A percentile compares a stretch with the other conserved stretches of the same genome.
Conservation (phyloP, 2,888 invertebrate genomes). For the Arrhopalites spinosus region DNA sequence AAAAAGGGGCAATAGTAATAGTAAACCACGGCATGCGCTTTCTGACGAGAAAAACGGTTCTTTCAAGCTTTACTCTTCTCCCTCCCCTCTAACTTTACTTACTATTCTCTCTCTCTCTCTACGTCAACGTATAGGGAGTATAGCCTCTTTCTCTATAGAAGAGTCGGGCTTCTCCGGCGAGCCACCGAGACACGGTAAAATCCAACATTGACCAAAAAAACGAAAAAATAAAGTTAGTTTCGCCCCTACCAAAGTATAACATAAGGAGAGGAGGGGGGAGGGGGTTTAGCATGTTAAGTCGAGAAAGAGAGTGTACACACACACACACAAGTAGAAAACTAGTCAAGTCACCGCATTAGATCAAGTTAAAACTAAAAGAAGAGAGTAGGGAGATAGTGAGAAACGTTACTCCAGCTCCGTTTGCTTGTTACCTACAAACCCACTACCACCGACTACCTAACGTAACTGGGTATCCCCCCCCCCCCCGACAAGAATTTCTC, state of each 20-base stretch:
- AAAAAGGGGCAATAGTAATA: too few species aligned
- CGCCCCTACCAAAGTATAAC: background rate
- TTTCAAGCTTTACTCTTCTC: too few species aligned
- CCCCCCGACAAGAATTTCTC: background rate
- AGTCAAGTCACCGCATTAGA: background rate
- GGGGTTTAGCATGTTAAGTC: background rate
- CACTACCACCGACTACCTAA: background rate
- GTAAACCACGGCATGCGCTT: too few species aligned
- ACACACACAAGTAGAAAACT: background rate
- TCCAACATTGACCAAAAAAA: background rate
- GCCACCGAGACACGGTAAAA: conserved; percentile 18
- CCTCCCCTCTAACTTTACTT: too few species aligned
- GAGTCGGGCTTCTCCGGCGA: conserved; percentile 16
- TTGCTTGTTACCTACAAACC: too few species aligned
- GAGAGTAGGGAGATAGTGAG: background rate
- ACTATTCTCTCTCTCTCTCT: too few species aligned
- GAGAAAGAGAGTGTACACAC: too few species aligned
- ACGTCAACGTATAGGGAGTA: too few species aligned
- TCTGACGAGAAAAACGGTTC: too few species aligned
- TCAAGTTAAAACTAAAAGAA: too few species aligned
- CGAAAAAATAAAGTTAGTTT: background rate
- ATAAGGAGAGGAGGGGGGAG: too few species aligned
- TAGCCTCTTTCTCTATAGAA: too few species aligned
- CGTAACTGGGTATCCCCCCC: background rate
- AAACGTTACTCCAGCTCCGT: background rate